Conservation (phyloP, 1,140 invertebrate genomes). For the Drosophila lini region DNA sequence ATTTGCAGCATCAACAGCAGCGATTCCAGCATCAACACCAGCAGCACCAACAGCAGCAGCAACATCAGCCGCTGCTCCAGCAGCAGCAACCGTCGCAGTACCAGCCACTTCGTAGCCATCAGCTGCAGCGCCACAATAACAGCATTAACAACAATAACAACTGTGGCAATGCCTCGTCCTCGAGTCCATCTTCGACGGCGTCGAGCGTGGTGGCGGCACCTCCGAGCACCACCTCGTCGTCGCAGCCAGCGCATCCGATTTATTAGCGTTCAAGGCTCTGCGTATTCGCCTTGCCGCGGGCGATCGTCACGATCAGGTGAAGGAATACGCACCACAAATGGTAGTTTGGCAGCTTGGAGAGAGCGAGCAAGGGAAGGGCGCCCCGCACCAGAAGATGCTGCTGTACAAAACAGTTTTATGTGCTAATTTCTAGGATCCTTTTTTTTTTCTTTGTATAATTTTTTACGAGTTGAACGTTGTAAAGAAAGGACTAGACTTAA, state of each 20-base stretch:
- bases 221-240: conserved; percentile 36
- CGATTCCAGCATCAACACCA: conserved; percentile 65
- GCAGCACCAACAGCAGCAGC: conserved; percentile 59
- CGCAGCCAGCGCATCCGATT: conserved; percentile 68
- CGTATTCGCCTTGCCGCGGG: conserved; percentile 75
- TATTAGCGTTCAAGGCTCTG: conserved; percentile 78
- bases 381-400: conserved; percentile 24
- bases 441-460: conserved; percentile 57
- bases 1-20: conserved; percentile 68
- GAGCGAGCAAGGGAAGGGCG: neutral
- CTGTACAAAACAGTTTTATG: conserved; percentile 48
- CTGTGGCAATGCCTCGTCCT: conserved; percentile 70
- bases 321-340: conserved; percentile 54
- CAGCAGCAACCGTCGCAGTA: conserved; percentile 50
- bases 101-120: conserved; percentile 59
- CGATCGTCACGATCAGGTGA: conserved; percentile 68
- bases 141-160: conserved; percentile 62
- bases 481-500: conserved; percentile 52
- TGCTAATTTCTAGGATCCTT: conserved; percentile 62
- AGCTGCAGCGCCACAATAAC: conserved; percentile 64
- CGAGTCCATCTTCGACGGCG: conserved; percentile 68
- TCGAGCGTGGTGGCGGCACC: conserved; percentile 65
- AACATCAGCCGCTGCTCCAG: conserved; percentile 36
- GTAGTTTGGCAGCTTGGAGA: conserved; percentile 13
- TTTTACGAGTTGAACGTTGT: conserved; percentile 56